phyloP scores from a whole-genome alignment of 2,888 invertebrate species.

The Lycaena phlaeas region DNA sequence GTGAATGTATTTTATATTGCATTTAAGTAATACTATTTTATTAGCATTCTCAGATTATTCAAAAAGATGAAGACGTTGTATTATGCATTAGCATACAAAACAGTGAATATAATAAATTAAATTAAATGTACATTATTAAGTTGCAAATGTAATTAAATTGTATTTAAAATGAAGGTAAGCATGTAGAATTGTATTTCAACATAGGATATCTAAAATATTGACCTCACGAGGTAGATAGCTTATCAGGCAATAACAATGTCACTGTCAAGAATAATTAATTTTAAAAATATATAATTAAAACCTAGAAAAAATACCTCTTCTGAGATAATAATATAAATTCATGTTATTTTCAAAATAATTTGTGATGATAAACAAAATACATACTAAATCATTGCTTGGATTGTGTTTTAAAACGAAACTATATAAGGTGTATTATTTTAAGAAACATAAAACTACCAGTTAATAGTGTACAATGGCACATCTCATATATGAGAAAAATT shows the following conservation, averaged over 20 bases:
- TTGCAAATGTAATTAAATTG: too few relatives aligned
- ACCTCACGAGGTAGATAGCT: constrained; percentile 21
- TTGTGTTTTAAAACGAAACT: background rate
- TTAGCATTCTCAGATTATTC: background rate
- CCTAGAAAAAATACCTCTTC: too few relatives aligned
- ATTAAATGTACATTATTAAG: background rate
- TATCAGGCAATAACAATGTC: constrained; percentile 14
- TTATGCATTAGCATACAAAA: constrained; percentile 1
- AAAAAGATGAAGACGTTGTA: background rate
- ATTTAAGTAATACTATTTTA: background rate
- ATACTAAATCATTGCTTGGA: background rate
- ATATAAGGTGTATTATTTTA: background rate
- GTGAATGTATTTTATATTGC: background rate
- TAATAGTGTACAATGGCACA: constrained; percentile 48
- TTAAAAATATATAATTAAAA: too few relatives aligned
- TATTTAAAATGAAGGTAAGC: background rate
- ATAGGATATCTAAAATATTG: constrained; percentile 16
- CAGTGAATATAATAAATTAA: background rate
- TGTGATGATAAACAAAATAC: background rate
- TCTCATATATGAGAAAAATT: constrained; percentile 44
- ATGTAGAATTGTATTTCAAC: constrained; percentile 6
- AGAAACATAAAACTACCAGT: constrained; percentile 13
- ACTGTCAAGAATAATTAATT: constrained; percentile 7
- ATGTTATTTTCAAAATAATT: background rate
- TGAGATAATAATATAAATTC: too few relatives aligned